A percentile compares a stretch with the other conserved stretches of the same genome.
Conservation (phyloP, 2,113 vertebrate genomes). For the Scalopus aquaticus region DNA sequence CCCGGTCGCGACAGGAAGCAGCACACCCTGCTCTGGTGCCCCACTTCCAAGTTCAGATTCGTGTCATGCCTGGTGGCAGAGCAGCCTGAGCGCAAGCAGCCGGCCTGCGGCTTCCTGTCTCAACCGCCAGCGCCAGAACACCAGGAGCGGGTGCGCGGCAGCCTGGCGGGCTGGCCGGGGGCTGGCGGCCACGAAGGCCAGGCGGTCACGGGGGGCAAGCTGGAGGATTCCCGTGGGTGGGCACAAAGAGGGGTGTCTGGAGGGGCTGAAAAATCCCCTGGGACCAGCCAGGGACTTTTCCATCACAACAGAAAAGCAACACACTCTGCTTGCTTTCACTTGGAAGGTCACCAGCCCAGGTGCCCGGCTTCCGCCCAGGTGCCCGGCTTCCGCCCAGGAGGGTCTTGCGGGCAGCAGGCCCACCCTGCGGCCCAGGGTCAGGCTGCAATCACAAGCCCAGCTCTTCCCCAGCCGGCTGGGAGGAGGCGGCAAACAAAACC, state of each 20-base stretch:
- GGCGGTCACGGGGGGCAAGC: not conserved
- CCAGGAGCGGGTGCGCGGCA: not conserved
- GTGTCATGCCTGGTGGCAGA: not conserved
- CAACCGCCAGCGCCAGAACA: not conserved
- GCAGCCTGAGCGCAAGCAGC: not conserved
- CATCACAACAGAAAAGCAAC: not conserved
- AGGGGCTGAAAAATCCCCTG: not conserved
- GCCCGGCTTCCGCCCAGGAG: not conserved
- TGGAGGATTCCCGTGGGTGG: not conserved
- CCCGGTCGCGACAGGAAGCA: not conserved
- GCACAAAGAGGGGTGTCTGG: not conserved
- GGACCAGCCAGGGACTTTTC: not conserved
- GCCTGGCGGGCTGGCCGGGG: not conserved
- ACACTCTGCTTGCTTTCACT: no score
- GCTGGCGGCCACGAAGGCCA: not conserved
- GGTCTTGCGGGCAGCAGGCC: not conserved
- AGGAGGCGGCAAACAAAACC: no score
- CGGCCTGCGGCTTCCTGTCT: conserved; percentile 29
- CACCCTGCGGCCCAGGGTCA: not conserved
- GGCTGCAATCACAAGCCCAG: not conserved
- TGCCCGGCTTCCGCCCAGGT: not conserved
- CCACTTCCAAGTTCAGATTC: not conserved
- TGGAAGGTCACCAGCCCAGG: no score
- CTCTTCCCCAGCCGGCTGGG: no score
- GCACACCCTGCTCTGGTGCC: not conserved